Evolutionary conservation across 2,797 vertebrate genomes (phyloP).

Genomic region (Onychomys leucogaster): DNA sequence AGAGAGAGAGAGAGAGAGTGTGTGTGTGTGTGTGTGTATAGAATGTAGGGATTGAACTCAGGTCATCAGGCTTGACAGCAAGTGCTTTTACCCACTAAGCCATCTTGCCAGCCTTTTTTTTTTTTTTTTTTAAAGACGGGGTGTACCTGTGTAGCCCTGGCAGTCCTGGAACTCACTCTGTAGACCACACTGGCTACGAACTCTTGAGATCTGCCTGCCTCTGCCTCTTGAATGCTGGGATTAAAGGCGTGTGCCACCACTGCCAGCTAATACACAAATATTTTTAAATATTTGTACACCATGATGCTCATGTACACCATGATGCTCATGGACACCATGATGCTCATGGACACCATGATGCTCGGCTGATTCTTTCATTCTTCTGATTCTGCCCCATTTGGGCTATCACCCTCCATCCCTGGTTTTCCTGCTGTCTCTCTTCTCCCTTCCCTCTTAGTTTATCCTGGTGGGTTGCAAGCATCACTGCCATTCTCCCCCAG

Average conservation of each 20-base stretch:
- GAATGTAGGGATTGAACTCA: too few species aligned
- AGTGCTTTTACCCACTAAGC: neutral
- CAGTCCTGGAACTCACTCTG: neutral
- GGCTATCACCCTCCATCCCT: too few species aligned
- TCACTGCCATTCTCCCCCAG: neutral
- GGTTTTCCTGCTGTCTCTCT: too few species aligned
- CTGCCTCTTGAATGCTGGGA: neutral
- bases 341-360: too few species aligned
- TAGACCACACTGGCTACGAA: neutral
- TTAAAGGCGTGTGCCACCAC: neutral
- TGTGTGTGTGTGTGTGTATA: neutral
- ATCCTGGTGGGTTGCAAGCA: neutral
- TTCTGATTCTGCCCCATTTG: neutral
- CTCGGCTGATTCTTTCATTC: neutral
- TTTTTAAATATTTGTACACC: too few species aligned
- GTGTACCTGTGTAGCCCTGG: neutral
- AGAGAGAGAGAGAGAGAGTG: too few species aligned
- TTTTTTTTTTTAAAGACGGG: neutral
- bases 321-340: too few species aligned
- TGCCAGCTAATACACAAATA: too few species aligned
- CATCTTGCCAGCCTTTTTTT: neutral
- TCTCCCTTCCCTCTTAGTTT: neutral
- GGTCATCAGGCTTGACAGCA: neutral
- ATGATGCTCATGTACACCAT: too few species aligned
- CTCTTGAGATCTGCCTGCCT: neutral